These are phyloP conservation scores for Autographa pulchrina DNA, from an alignment of 2,888 invertebrate species.

Conservation along the genomic window DNA sequence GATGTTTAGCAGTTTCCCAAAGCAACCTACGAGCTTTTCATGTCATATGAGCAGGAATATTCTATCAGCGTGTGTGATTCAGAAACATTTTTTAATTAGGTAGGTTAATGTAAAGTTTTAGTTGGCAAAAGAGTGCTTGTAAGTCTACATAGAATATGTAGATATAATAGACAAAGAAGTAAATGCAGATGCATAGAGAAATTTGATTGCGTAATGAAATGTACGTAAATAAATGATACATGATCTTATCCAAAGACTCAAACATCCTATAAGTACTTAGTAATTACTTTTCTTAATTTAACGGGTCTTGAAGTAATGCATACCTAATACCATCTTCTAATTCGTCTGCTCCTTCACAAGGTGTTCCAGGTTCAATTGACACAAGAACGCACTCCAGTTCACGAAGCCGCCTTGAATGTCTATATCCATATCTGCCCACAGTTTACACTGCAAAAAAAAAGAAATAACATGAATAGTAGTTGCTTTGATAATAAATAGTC, in stretches of 20 bases:
- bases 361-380: conserved; percentile 84
- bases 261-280: background rate
- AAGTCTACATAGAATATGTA: too few species aligned
- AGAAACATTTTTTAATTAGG: too few species aligned
- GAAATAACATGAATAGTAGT: background rate
- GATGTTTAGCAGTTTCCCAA: too few species aligned
- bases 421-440: conserved; percentile 78
- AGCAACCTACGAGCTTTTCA: too few species aligned
- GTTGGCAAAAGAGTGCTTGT: too few species aligned
- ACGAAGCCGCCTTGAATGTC: conserved; percentile 79
- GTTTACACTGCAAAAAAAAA: conserved; percentile 73
- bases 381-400: conserved; percentile 86
- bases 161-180: too few species aligned
- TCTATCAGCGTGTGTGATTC: too few species aligned
- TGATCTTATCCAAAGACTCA: conserved; percentile 5
- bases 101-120: too few species aligned
- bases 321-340: background rate
- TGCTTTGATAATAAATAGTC: too few species aligned
- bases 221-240: background rate
- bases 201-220: background rate
- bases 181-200: background rate
- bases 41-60: too few species aligned
- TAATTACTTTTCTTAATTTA: background rate
- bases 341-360: conserved; percentile 79
- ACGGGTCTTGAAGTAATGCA: background rate